Evolutionary conservation across 2,113 vertebrate genomes (phyloP), one percentile per base, ranked within the genome.

Genomic region (Sinocyclocheilus anshuiensis): DNA sequence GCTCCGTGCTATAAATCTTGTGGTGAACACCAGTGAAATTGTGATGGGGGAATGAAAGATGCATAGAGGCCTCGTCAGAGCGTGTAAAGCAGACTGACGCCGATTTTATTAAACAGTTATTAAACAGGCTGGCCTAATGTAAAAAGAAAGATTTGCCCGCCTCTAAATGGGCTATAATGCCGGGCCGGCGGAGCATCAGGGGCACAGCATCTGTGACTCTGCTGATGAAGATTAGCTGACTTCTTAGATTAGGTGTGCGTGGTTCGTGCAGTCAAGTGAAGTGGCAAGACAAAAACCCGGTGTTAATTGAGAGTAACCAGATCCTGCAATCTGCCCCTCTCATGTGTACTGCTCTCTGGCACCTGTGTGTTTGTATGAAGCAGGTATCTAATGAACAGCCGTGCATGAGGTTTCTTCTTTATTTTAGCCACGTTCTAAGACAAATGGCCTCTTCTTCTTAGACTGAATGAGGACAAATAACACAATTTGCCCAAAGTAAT

Each of bases 221-320:
- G 93, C 94, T 95, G 94, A 96, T 95, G 95, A 95, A 97, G 95
- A 97, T 96, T 93, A 96, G 95, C 94, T 96, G 95, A 96, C 95
- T 97, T 94, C 95, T 94, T 92, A 88, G 94, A 96, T 95, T 96
- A 94, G 94, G 92, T 92, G 93, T 95, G 94, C 95, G 94, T 95
- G 94, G 96, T 95, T 96, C 94, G 91, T 91, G 94, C 86, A 91
- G 89, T 90, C 90, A 93, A 91, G 92, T 93, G 94, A 94, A 95
- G 94, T 96, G 96, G 96, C 96, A 97, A 95, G 96, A 96, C 95
- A 96, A 96, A 97, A 97, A 96, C 95, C 91, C 86, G 93, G 92
- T 94, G 95, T 94, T 97, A 97, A 97, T 97, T 97, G 96, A 96
- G 96, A 95, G 95, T 95, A 97, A 96, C 96, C 95, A 93, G 92